phyloP scores from a whole-genome alignment of 2,797 vertebrate species.

The Peromyscus aztecus region DNA sequence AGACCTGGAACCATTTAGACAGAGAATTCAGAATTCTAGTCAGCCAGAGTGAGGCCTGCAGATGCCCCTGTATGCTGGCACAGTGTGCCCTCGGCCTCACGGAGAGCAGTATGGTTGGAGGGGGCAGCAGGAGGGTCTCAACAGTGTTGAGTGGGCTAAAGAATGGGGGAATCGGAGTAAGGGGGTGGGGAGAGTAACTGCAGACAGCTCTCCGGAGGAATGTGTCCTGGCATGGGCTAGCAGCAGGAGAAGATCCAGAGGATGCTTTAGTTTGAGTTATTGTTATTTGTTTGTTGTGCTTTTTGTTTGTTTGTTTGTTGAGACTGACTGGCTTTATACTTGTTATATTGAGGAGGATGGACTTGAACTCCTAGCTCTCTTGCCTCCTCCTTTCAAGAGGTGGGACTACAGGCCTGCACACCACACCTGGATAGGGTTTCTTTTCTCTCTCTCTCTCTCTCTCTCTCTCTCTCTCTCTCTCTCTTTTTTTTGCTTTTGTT shows the following conservation, averaged over 20 bases:
- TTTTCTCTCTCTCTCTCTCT: too few relatives aligned
- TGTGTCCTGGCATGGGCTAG: neutral
- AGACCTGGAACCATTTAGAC: neutral
- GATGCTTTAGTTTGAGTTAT: neutral
- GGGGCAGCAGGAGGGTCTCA: too few relatives aligned
- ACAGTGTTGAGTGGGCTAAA: neutral
- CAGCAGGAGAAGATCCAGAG: neutral
- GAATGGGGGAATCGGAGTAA: neutral
- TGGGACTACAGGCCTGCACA: neutral
- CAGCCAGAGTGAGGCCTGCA: neutral
- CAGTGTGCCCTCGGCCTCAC: neutral
- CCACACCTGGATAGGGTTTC: neutral
- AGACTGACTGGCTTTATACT: neutral
- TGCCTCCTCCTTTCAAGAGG: neutral
- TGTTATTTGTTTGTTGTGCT: neutral
- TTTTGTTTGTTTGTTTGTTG: neutral
- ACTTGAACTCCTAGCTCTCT: neutral
- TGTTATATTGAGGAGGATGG: neutral
- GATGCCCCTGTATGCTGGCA: neutral
- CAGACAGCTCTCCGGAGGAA: neutral
- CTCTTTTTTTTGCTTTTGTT: too few relatives aligned
- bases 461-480: too few relatives aligned
- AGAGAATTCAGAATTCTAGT: neutral
- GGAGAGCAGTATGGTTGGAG: neutral
- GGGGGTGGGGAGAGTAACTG: neutral